phyloP scores from a whole-genome alignment of 2,888 invertebrate genomes.

The Habrosyne pyritoides region DNA sequence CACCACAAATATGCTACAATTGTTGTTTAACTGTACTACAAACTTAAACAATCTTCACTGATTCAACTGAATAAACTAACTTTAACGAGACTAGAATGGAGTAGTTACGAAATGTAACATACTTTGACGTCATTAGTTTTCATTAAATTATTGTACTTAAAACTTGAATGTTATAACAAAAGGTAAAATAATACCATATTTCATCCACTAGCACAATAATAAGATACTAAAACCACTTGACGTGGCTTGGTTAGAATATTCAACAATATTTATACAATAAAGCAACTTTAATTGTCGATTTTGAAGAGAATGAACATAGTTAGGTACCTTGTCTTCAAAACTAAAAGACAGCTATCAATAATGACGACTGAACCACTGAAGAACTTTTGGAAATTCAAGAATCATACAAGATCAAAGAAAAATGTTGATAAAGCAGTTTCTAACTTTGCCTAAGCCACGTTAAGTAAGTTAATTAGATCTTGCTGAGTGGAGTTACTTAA shows the following conservation, averaged over 20 bases:
- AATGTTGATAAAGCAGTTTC: conserved; percentile 1
- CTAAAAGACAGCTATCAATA: conserved; percentile 3
- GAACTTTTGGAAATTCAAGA: not conserved
- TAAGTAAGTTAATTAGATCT: conserved; percentile 1
- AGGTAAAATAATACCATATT: not conserved
- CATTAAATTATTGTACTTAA: not conserved
- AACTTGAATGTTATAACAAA: not conserved
- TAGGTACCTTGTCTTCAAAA: not conserved
- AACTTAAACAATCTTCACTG: conserved; percentile 20
- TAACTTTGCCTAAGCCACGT: not conserved
- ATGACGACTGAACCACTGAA: not conserved
- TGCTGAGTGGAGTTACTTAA: not conserved
- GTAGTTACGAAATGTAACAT: conserved; percentile 1
- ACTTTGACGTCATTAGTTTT: conserved; percentile 3
- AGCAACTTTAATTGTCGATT: no score
- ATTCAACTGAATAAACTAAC: conserved; percentile 20
- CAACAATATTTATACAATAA: not conserved
- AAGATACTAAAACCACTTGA: not conserved
- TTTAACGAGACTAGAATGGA: not conserved
- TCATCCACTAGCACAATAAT: no score
- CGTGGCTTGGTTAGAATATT: not conserved
- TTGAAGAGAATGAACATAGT: not conserved
- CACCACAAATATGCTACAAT: conserved; percentile 35
- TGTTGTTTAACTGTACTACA: conserved; percentile 16
- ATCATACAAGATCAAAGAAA: conserved; percentile 1